Base-by-base conservation (phyloP, 2,113 vertebrate species). In the Myotis brandtii region DNA sequence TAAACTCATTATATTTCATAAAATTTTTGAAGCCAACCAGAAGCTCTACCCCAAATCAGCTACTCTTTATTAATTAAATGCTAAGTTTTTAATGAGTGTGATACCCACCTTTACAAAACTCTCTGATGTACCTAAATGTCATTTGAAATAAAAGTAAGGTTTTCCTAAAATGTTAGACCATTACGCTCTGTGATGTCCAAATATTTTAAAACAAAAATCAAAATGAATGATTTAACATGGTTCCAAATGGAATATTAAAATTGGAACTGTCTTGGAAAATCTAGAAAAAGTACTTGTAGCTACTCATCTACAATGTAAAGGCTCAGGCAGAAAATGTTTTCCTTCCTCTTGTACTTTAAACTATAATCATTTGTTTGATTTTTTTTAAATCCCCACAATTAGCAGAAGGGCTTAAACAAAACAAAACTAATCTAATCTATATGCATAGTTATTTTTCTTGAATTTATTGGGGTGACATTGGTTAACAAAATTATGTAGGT, bases 191-290 rank as follows among this genome's bases (percentile, higher is more conserved):
- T 50, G n/a, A 9, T 94, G 27, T 80, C 40, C 21, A 95, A 92
- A 95, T 11, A 93, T 85, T 96, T 93, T 93, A n/a, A 89, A 85
- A 88, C 48, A 94, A 88, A 96, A 93, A 82, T 94, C 25, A 62
- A 95, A 86, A 27, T 69, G 56, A 91, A 95, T 86, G 30, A 21
- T 70, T 92, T 95, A 82, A 77, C 9, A 21, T 67, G 25, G 9
- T 62, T 94, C 48, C 94, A 72, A 90, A 75, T 32, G 5, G 5
- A 94, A 69, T 77, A 52, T 46, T 95, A 92, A 96, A 87, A 88
- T 56, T 90, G 32, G 20, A 95, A 88, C 66, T 59, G 2, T 67
- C 66, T 81, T 87, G 40, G 52, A 95, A 96, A 96, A 76, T 66
- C 46, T 52, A n/a, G 46, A 84, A 81, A 75, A 89, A 86, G 30